Percentiles rank a stretch among this genome's conserved stretches.
These are phyloP conservation scores for Loripinus fragilis DNA, from an alignment of 2,888 invertebrate species.

Conservation along the genomic window DNA sequence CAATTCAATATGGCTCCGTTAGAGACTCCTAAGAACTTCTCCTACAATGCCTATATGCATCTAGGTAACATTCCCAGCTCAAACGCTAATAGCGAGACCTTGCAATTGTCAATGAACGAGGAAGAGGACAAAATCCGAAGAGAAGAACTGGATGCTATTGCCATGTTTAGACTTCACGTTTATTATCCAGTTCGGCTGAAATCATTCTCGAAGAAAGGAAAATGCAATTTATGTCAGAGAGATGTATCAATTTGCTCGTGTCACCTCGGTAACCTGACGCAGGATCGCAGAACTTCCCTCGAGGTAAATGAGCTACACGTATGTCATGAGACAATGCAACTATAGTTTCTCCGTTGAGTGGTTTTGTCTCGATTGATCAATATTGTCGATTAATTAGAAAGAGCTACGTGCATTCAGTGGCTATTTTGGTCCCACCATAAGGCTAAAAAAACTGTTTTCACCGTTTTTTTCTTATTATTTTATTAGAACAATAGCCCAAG, in stretches of 20 bases:
- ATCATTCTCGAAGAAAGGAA: conserved; percentile 25
- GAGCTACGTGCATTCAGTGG: too few relatives aligned
- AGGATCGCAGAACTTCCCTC: too few relatives aligned
- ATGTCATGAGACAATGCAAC: too few relatives aligned
- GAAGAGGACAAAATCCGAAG: background rate
- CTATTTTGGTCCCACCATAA: too few relatives aligned
- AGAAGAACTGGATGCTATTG: conserved; percentile 42
- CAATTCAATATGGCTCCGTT: background rate
- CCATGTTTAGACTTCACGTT: conserved; percentile 50
- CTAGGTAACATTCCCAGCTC: conserved; percentile 36
- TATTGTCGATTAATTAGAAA: too few relatives aligned
- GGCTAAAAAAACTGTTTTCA: too few relatives aligned
- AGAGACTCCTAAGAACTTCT: conserved; percentile 10
- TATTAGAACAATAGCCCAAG: too few relatives aligned
- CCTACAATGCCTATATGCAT: conserved; percentile 37
- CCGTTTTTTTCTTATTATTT: too few relatives aligned
- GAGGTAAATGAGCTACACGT: too few relatives aligned
- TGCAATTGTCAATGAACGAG: background rate
- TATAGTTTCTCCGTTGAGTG: too few relatives aligned
- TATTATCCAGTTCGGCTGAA: conserved; percentile 41
- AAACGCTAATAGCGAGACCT: background rate
- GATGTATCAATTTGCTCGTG: background rate
- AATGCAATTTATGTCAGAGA: background rate
- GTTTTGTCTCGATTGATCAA: too few relatives aligned
- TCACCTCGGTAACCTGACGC: background rate